Base-by-base conservation (phyloP, 2,797 vertebrate species). In the Sorex maritimensis region DNA sequence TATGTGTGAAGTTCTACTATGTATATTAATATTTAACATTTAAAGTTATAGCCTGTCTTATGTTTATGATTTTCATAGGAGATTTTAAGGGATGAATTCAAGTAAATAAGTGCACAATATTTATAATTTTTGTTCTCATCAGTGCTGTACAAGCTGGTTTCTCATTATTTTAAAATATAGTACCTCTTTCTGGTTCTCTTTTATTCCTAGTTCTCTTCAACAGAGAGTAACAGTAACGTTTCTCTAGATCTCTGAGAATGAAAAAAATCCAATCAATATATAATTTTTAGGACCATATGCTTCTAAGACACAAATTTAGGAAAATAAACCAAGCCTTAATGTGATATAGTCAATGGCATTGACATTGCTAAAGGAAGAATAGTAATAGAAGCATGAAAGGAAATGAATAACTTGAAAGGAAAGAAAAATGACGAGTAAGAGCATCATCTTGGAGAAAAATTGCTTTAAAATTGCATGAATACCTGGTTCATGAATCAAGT, bases 191-290 rank as follows among this genome's bases (percentile, higher is more conserved):
- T 46, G 75, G 21, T 30, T 92, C 41, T 28, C 13, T 86, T 89
- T 77, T 24, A 81, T 30, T 93, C 30, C 19, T 21, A 88, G 10
- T 88, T 92, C 41, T 80, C 26, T 94, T 81, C 28, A 58, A 30
- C 55, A 78, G 14, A 19, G 72, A 79, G 77, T 12, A 90, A 81
- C 90, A 75, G 49, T 65, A 88, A 93, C 28, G 5, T 90, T 90
- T 88, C n/a, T 77, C 11, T 44, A 68, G 44, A 61, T 82, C 7
- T 65, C 38, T 90, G 81, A 85, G 38, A 72, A 88, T 81, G 85
- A 61, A 75, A 79, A 94, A 92, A 85, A 93, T 67, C n/a, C 63
- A 95, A 90, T 88, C 44, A 82, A 52, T 90, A 55, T 68, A 26
- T 78, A 84, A 84, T 84, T 90, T 75, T 84, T 90, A 26, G 94